Evolutionary conservation across 2,888 invertebrate species (phyloP), one percentile per base, ranked within the genome.

Genomic region (Drosophila algonquin): DNA sequence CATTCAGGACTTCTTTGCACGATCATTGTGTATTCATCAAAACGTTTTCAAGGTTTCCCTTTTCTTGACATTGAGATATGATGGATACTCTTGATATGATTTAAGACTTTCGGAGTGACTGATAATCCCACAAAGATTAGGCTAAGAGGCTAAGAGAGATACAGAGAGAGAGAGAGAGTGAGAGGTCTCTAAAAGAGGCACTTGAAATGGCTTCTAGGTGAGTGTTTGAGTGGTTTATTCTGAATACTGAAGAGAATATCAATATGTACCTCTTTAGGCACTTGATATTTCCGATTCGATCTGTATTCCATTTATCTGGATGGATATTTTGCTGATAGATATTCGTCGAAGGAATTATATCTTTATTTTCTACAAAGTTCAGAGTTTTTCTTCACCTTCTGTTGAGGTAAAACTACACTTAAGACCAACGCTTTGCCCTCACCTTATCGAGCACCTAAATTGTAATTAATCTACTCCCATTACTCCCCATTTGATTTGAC

Each of bases 1-100:
- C 50, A 57, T 40, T 73, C 68, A 76, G 81, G 64, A 79, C 69
- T 60, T 59, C 45, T 53, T 14, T 44, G 45, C 55, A 21, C 46
- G 51, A 63, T 70, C 73, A 63, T 79, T 77, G 75, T 75, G 47
- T 60, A 54, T 58, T 53, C 51, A 59, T 40, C 63, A 63, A 21
- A 21, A 54, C 53, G 44, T 45, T 46, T 69, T 72, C 74, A 85
- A 85, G 80, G 82, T 81, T 63, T 56, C 52, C 44, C 45, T 50
- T 47, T 14, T 40, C 44, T 1, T 70, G 59, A 51, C 51, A 58
- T n/a, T 52, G 51, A 21, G 21, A 44, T 53, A 52, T 69, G 65
- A 65, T 55, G 67, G 67, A 67, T 24, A 65, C 48, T 55, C 44
- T 32, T 40, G 50, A 55, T 21, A 50, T 67, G 68, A 67, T 67